Conservation (phyloP, 2,888 invertebrate genomes). For the Anaspis maculata region DNA sequence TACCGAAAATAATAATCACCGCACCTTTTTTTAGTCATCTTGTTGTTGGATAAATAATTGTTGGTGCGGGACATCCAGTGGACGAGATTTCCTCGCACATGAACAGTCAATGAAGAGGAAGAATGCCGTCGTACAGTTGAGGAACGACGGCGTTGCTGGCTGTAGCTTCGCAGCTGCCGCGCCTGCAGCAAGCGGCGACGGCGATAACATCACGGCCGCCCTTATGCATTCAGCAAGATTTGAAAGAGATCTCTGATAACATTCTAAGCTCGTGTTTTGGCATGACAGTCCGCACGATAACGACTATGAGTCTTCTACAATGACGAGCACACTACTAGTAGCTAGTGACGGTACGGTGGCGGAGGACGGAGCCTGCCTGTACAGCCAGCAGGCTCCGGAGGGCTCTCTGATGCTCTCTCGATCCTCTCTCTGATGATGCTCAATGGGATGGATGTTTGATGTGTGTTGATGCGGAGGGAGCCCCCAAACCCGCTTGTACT, state of each 20-base stretch:
- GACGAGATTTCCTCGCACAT: not conserved
- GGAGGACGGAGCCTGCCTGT: no score
- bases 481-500: no score
- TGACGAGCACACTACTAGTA: slow-evolving; percentile 20
- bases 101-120: slow-evolving; percentile 3
- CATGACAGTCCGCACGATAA: slow-evolving; percentile 45
- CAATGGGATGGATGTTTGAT: slow-evolving; percentile 16
- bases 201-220: slow-evolving; percentile 41
- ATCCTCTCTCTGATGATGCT: slow-evolving; percentile 8
- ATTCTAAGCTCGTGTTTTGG: slow-evolving; percentile 46
- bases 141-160: slow-evolving; percentile 15
- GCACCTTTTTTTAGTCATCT: no score
- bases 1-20: no score
- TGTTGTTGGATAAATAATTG: no score
- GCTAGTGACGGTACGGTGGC: no score
- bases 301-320: slow-evolving; percentile 35
- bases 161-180: slow-evolving; percentile 34
- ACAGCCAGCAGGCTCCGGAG: slow-evolving; percentile 13
- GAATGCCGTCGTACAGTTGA: slow-evolving; percentile 4
- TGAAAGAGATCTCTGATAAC: slow-evolving; percentile 46
- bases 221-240: slow-evolving; percentile 46
- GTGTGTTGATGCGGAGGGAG: slow-evolving; percentile 13
- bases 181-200: slow-evolving; percentile 36
- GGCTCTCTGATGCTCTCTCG: no score
- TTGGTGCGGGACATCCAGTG: not conserved